Evolutionary conservation across 2,888 invertebrate species (phyloP), one percentile per base, ranked within the genome.

Genomic region (Neoascia interrupta): DNA sequence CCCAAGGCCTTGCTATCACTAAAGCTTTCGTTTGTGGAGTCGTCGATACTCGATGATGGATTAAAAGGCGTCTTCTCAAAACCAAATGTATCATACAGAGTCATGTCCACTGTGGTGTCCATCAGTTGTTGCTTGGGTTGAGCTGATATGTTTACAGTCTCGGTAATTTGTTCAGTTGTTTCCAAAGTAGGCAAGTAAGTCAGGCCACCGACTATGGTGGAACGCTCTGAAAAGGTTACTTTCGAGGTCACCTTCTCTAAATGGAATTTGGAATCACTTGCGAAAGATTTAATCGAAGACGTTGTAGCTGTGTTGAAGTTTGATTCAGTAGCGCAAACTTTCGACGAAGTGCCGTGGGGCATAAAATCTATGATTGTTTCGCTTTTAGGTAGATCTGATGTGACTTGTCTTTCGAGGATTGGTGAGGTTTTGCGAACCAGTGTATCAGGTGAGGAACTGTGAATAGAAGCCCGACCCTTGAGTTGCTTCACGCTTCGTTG

Each of bases 81-180:
- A n/a, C n/a, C n/a, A 8, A 81, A 41, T 0, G 82, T 63, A 15
- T 87, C 87, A 37, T 85, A 86, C n/a, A 83, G 82, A 47, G 85
- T 85, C 87, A 87, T 87, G 16, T 83, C 84, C 41, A 87, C 76
- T 1, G 87, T 87, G 1, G 87, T 86, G 56, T 87, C 86, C 16
- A 86, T 23, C 74, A 74, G 70, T 49, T 11, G 56, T 60, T 82
- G 47, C 58, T 66, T 43, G 21, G 73, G 37, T 63, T 8, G 58
- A 0, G 43, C 6, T 21, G 37, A n/a, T 4, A 36, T 16, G 6
- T 5, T 41, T 0, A 63, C 31, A 39, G 54, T 37, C 23, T 66
- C 63, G 6, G 43, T 69, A 8, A 58, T 10, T 8, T 51, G 5
- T 21, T 61, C n/a, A 36, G 21, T 13, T 16, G 49, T 34, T 19